Evolutionary conservation across 2,113 vertebrate genomes (phyloP).

Genomic region (Aegithalos caudatus): DNA sequence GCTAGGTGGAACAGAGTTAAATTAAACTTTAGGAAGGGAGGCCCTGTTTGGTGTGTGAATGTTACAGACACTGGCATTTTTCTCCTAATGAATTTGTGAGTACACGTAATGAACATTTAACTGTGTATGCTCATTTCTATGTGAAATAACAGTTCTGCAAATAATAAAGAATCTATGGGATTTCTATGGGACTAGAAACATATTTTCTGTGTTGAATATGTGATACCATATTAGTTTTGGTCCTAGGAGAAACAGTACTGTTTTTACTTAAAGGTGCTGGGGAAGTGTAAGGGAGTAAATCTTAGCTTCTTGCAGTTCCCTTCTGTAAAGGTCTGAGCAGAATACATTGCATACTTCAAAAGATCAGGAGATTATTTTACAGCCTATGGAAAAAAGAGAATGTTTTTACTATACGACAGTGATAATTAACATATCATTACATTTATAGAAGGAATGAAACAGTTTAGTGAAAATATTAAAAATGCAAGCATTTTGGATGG

Average conservation of each 20-base stretch:
- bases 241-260: neutral
- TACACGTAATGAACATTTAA: neutral
- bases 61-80: fast-evolving
- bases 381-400: neutral
- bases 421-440: neutral
- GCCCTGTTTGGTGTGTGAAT: neutral
- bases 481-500: neutral
- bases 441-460: neutral
- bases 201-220: neutral
- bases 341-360: neutral
- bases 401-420: neutral
- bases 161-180: neutral
- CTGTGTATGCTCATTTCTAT: neutral
- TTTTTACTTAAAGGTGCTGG: neutral
- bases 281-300: neutral
- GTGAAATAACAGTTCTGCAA: neutral
- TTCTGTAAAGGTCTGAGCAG: neutral
- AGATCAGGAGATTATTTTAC: neutral
- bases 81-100: neutral
- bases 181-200: neutral
- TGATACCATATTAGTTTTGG: neutral
- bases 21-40: neutral
- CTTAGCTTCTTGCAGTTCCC: neutral
- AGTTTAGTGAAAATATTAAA: neutral
- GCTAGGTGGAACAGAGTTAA: neutral